phyloP scores from a whole-genome alignment of 1,140 invertebrate species.

The Lasaia peninsularis region DNA sequence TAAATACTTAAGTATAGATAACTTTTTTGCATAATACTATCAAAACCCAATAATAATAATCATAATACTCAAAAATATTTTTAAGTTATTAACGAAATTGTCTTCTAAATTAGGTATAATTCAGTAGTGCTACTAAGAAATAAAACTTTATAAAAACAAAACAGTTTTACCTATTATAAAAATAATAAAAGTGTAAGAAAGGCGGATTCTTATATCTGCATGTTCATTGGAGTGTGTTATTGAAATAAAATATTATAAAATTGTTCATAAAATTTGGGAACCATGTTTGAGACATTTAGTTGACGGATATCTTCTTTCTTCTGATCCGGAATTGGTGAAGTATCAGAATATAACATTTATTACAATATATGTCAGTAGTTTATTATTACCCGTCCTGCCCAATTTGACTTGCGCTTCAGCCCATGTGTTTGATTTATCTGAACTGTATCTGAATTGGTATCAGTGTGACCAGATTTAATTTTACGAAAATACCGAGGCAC shows the following conservation, averaged over 20 bases:
- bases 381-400: not conserved
- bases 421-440: not conserved
- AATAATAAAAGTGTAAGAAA: no score
- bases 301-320: slow-evolving; percentile 2
- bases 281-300: not conserved
- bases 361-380: not conserved
- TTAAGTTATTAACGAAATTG: not conserved
- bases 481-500: no score
- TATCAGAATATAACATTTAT: not conserved
- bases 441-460: not conserved
- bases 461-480: no score
- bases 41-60: not conserved
- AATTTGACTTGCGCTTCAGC: not conserved
- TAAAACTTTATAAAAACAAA: no score
- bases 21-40: not conserved
- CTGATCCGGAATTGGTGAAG: not conserved
- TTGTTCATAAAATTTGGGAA: not conserved
- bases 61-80: not conserved
- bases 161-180: no score
- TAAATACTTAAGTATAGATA: not conserved
- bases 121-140: no score
- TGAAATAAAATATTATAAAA: not conserved
- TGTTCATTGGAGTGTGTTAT: not conserved
- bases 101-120: not conserved
- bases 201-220: no score